Base-by-base conservation (phyloP, 2,888 invertebrate genomes). In the Trichacis sp. region DNA sequence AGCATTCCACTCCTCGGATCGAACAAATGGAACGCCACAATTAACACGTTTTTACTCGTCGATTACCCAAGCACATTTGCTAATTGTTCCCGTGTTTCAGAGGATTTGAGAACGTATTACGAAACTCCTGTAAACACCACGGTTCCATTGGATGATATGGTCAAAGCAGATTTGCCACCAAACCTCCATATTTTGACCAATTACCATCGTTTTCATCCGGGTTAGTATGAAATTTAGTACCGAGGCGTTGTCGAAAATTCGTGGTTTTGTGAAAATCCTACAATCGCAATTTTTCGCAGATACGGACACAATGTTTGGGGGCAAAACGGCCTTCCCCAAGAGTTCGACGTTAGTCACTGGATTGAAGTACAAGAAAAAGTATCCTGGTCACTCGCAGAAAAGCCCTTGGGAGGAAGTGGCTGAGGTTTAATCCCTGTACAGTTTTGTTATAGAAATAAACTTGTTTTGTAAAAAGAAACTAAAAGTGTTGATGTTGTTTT, bases 131-230 rank as follows among this genome's bases (percentile, higher is more conserved):
- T 96, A 1, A 87, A 89, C 67, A 89, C 89, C 0, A 87, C 86
- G 2, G 89, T 91, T 15, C 95, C 95, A 12, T 89, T 90, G 75
- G 95, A 96, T 72, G 87, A 88, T 29, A 79, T 95, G 74, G 89
- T 88, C 64, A 88, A 86, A 61, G 88, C 89, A 78, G 90, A 95
- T 24, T 84, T 97, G 50, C 97, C 97, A 0, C 91, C 92, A 76
- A 98, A 98, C 86, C 84, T 98, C 19, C 92, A 96, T 82, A 87
- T 97, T 2, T 92, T 93, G 79, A 86, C 89, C 61, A 92, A 97
- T 46, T 93, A 94, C 82, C 82, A 91, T 42, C 87, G 96, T 57
- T 97, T 95, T 84, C 89, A 95, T 86, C 94, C 96, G 70, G 91
- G 92, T 91, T 73, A 74, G 74, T 49, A 40, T 40, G 43, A 36